Percentiles rank a stretch among this genome's conserved stretches.
phyloP scores from a whole-genome alignment of 2,113 vertebrate genomes.

The Dasypus novemcinctus region DNA sequence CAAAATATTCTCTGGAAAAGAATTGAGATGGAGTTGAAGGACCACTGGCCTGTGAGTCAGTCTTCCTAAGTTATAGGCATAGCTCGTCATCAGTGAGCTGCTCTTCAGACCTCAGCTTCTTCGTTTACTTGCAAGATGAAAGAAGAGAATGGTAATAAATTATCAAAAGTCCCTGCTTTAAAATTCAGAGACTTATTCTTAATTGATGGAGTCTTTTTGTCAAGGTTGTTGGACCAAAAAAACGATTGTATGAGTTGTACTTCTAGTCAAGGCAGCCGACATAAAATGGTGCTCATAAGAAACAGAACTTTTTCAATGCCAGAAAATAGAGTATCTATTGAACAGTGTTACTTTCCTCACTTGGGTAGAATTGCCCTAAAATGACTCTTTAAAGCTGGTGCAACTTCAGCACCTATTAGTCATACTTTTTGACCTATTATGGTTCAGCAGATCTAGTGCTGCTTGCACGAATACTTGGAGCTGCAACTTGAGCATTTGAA shows the following conservation, averaged over 20 bases:
- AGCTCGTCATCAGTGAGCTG: rapidly evolving
- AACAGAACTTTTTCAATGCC: rapidly evolving
- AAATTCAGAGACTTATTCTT: neutral
- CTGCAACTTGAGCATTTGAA: conserved; percentile 58
- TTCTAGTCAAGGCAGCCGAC: neutral
- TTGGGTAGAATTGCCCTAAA: conserved; percentile 32
- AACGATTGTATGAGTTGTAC: neutral
- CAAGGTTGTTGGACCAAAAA: neutral
- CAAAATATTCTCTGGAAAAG: neutral
- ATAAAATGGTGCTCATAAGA: rapidly evolving
- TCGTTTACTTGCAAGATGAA: neutral
- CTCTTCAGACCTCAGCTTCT: neutral
- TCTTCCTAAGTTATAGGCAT: neutral
- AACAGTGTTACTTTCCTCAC: neutral
- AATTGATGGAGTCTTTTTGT: neutral
- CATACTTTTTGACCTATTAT: conserved; percentile 37
- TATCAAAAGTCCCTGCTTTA: neutral
- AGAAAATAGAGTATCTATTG: neutral
- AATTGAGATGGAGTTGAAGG: neutral
- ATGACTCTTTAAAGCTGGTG: neutral
- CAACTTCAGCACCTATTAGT: conserved; percentile 32
- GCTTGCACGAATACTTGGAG: conserved; percentile 58
- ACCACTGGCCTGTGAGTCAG: neutral
- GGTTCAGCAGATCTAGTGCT: neutral
- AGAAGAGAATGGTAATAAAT: neutral